Conservation (phyloP, 2,113 vertebrate genomes). For the Bothrops jararaca region DNA sequence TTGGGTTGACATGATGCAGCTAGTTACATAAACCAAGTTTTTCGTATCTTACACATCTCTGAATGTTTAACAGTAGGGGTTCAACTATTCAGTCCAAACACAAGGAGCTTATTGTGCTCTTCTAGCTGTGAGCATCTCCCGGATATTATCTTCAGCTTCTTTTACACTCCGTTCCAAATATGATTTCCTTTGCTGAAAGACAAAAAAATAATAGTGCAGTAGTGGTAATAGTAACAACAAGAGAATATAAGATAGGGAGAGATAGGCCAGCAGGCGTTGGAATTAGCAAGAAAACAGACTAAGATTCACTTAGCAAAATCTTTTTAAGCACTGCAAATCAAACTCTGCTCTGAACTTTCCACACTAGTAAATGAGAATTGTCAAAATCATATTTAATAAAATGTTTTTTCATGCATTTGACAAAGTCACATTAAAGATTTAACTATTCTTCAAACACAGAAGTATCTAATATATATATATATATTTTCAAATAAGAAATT, state of each 20-base stretch:
- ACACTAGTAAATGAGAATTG: not conserved
- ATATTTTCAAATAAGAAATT: no score
- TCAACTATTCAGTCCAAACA: not conserved
- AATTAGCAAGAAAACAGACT: not conserved
- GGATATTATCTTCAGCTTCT: constrained; percentile 94
- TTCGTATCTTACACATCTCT: not conserved
- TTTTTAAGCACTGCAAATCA: not conserved
- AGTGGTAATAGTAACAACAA: not conserved
- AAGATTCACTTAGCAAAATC: not conserved
- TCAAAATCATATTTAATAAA: not conserved
- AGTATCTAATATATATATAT: not conserved
- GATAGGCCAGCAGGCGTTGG: no score
- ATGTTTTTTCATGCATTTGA: not conserved
- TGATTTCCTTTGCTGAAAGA: constrained; percentile 87
- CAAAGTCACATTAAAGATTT: not conserved
- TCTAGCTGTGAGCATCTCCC: constrained; percentile 93
- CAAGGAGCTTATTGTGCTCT: constrained; percentile 76
- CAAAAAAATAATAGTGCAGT: not conserved
- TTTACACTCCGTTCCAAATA: constrained; percentile 94
- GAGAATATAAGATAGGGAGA: not conserved
- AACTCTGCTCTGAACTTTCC: not conserved
- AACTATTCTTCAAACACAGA: not conserved
- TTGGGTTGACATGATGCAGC: accelerated
- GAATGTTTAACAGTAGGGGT: accelerated
- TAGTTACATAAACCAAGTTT: not conserved